Conservation (phyloP, 2,797 vertebrate species). For the Bradypus variegatus region DNA sequence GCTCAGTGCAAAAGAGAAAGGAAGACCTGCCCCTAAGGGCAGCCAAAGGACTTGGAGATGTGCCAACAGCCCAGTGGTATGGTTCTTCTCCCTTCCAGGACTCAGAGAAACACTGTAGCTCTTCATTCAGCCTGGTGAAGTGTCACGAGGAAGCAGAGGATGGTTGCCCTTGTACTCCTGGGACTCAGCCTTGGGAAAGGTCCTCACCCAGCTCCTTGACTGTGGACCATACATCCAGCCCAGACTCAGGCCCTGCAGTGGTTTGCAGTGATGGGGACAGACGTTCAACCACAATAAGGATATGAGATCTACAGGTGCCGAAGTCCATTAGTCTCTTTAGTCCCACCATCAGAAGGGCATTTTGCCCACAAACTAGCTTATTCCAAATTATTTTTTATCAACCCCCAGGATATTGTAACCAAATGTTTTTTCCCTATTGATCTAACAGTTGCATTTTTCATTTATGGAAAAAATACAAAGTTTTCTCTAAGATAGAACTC, state of each 20-base stretch:
- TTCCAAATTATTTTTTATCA: background rate
- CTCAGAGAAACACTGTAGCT: constrained; percentile 61
- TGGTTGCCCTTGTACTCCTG: constrained; percentile 20
- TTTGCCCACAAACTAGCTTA: background rate
- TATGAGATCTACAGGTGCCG: constrained; percentile 17
- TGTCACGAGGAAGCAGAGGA: constrained; percentile 53
- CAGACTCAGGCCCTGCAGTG: constrained; percentile 61
- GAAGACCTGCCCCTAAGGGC: no score
- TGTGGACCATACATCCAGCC: constrained; percentile 59
- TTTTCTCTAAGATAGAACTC: constrained; percentile 17
- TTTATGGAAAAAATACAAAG: background rate
- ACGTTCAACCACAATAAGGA: constrained; percentile 32
- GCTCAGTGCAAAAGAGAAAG: constrained; percentile 31
- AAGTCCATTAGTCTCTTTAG: background rate
- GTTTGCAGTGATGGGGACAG: background rate
- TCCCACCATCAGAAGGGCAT: background rate
- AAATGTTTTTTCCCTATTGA: background rate
- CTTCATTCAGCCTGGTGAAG: constrained; percentile 68
- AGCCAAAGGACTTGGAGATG: background rate
- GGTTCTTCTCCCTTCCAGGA: constrained; percentile 75
- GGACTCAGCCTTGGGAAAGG: constrained; percentile 56
- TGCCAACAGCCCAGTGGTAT: constrained; percentile 46
- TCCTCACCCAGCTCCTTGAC: constrained; percentile 38
- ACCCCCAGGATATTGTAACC: background rate
- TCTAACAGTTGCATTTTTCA: constrained; percentile 8